Evolutionary conservation across 2,797 vertebrate species (phyloP), one percentile per base, ranked within the genome.

Genomic region (Myripristis murdjan): DNA sequence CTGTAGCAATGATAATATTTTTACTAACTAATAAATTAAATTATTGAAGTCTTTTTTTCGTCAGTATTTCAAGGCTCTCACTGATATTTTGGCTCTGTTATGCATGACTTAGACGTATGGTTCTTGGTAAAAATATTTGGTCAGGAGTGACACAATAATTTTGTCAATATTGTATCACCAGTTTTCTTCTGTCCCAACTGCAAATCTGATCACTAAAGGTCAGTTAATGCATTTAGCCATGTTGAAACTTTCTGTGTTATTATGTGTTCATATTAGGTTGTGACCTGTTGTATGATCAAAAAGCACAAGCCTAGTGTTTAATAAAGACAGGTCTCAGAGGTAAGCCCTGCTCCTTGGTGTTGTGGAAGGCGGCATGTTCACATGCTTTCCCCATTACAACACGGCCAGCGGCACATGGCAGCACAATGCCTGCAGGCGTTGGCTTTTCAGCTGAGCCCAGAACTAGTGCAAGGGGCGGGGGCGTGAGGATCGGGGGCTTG

Each of bases 361-460:
- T 73, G 77, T 64, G 65, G 66, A 79, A 82, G 79, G 64, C 72
- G 84, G 79, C 75, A 83, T 87, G 82, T 89, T 89, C 84, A 88
- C 88, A 87, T 85, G 82, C 79, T 75, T 81, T 88, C 83, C 85
- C 82, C 70, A 84, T 91, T 90, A 89, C 90, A 89, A 79, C 90
- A 92, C 49, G 54, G 82, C 89, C 84, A 87, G 82, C 82, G 82
- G 91, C 92, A 91, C 92, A 92, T 92, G 92, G 86, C 87, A 85
- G 83, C 89, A 84, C 82, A 84, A 76, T 83, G 85, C 81, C 92
- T 67, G 67, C 87, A 88, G 89, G 90, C 87, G 24, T 91, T 91
- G 85, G 84, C 86, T 91, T 92, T 89, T 93, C 86, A 93, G 90
- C 90, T 88, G 83, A 92, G 87, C 83, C 81, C 75, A 88, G 88